A percentile compares a stretch with the other conserved stretches of the same genome.
Evolutionary conservation across 2,888 invertebrate genomes (phyloP).

Genomic region (Branchellion lobata): DNA sequence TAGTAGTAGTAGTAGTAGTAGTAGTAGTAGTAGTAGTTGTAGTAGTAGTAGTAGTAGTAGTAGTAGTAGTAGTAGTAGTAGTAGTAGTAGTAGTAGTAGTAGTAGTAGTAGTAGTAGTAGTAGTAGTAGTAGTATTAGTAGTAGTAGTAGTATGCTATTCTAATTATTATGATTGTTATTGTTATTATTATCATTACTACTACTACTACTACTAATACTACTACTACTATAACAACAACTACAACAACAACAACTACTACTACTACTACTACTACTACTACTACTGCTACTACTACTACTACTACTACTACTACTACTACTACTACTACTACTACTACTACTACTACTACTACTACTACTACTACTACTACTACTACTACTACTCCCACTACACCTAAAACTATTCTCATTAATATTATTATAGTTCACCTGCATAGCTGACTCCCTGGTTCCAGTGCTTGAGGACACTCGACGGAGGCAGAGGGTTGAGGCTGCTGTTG

Average conservation of each 20-base stretch:
- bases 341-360: conserved; percentile 7
- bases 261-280: neutral
- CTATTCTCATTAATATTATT: too few species aligned
- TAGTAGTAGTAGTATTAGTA: too few species aligned
- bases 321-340: conserved; percentile 7
- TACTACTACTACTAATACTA: too few species aligned
- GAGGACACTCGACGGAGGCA: neutral
- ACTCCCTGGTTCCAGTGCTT: neutral
- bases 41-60: too few species aligned
- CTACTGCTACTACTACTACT: neutral
- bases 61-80: too few species aligned
- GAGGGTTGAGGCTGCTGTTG: neutral
- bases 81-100: too few species aligned
- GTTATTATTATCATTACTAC: too few species aligned
- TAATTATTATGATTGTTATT: too few species aligned
- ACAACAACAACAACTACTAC: neutral
- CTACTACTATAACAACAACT: neutral
- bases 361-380: conserved; percentile 7
- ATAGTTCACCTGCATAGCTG: conserved; percentile 8
- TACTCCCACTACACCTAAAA: too few species aligned
- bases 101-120: too few species aligned
- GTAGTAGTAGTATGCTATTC: conserved; percentile 1
- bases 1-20: too few species aligned
- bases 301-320: conserved; percentile 7
- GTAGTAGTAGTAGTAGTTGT: too few species aligned